Conservation (phyloP, 2,797 vertebrate genomes). For the Synaphobranchus kaupii region DNA sequence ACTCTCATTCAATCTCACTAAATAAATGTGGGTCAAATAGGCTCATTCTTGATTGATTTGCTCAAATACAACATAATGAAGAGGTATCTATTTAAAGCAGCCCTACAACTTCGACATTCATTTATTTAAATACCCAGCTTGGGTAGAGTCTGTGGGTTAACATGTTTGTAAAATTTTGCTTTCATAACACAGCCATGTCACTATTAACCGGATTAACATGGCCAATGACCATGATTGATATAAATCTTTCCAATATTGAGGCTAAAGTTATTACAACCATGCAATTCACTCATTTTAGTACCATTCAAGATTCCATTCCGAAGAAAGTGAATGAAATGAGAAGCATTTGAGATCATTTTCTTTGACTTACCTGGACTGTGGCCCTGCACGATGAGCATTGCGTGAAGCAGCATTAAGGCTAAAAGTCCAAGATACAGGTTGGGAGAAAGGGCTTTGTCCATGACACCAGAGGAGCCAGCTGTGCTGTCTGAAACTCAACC, state of each 20-base stretch:
- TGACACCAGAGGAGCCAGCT: not conserved
- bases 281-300: not conserved
- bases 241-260: not conserved
- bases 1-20: not conserved
- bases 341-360: not conserved
- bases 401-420: constrained; percentile 3
- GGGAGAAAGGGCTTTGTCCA: not conserved
- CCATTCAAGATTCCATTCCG: not conserved
- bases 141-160: not conserved
- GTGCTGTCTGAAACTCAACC: not conserved
- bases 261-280: not conserved
- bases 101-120: not conserved
- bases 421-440: not conserved
- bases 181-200: not conserved
- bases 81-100: not conserved
- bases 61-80: not conserved
- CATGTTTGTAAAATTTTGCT: not conserved
- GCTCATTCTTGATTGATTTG: not conserved
- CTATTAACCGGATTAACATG: not conserved
- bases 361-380: not conserved
- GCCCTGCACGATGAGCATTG: not conserved
- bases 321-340: not conserved
- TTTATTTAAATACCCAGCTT: not conserved
- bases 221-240: not conserved
- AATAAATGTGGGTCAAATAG: not conserved